phyloP scores from a whole-genome alignment of 1,140 invertebrate genomes.

The Drosophila lini region DNA sequence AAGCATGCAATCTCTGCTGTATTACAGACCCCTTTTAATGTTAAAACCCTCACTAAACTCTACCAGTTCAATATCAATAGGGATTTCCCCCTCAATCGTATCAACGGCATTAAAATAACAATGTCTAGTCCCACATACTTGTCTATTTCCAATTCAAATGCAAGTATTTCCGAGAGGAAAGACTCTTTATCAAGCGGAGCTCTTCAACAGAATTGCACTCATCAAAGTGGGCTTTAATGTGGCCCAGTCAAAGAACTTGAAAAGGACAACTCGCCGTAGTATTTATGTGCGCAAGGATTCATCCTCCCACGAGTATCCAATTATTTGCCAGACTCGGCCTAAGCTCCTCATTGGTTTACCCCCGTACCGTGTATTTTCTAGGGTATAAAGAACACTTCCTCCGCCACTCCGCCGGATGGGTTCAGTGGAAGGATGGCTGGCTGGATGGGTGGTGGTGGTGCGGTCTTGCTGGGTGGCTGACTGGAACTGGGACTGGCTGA shows the following conservation, averaged over 20 bases:
- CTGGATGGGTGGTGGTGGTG: neutral
- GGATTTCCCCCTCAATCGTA: neutral
- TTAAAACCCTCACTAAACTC: neutral
- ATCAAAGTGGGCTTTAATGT: constrained; percentile 35
- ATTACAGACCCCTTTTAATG: neutral
- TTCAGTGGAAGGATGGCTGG: neutral
- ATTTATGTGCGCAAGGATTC: constrained; percentile 40
- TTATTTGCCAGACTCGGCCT: constrained; percentile 46
- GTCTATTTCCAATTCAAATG: constrained; percentile 22
- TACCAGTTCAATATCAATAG: neutral
- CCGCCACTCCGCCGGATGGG: constrained; percentile 4
- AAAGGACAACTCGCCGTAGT: constrained; percentile 37
- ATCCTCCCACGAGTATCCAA: constrained; percentile 42
- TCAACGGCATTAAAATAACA: constrained; percentile 3
- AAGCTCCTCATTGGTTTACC: constrained; percentile 52
- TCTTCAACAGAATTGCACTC: constrained; percentile 20
- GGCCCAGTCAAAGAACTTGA: constrained; percentile 40
- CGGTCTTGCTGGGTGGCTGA: constrained; percentile 14
- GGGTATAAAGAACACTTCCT: constrained; percentile 41
- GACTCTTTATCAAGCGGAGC: constrained; percentile 4
- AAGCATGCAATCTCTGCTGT: neutral
- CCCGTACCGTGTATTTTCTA: constrained; percentile 12
- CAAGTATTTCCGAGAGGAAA: constrained; percentile 4
- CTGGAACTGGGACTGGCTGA: constrained; percentile 42
- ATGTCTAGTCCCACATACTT: constrained; percentile 1